phyloP scores from a whole-genome alignment of 2,888 invertebrate genomes.

The Pecten maximus region DNA sequence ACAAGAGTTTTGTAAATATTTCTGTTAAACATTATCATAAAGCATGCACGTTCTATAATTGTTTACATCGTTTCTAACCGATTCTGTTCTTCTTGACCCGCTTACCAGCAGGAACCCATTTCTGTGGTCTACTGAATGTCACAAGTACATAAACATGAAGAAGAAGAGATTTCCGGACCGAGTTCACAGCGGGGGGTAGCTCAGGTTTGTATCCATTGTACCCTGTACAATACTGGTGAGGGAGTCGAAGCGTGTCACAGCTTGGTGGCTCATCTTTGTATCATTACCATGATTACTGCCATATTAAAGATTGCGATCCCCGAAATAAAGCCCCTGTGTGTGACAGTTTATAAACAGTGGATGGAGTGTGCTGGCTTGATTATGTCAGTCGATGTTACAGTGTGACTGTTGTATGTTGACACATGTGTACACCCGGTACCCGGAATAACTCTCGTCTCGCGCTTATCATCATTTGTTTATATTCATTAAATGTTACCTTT shows the following conservation, averaged over 20 bases:
- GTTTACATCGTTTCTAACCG: neutral
- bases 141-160: neutral
- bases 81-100: neutral
- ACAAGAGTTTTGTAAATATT: too few species aligned
- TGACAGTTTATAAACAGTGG: neutral
- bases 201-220: slow-evolving; percentile 1
- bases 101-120: slow-evolving; percentile 20
- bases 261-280: slow-evolving; percentile 18
- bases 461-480: neutral
- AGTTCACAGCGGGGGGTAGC: slow-evolving; percentile 8
- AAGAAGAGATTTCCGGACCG: neutral
- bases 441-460: neutral
- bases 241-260: slow-evolving; percentile 5
- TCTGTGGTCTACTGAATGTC: slow-evolving; percentile 18
- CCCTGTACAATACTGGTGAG: neutral
- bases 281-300: slow-evolving; percentile 26
- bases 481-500: neutral
- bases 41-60: neutral
- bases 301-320: neutral
- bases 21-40: too few species aligned
- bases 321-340: neutral
- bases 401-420: neutral
- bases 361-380: neutral
- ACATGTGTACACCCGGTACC: neutral
- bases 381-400: neutral